These are phyloP conservation scores for Platygyra sinensis DNA, from an alignment of 64 coral and sea anemone species.

Conservation along the genomic window DNA sequence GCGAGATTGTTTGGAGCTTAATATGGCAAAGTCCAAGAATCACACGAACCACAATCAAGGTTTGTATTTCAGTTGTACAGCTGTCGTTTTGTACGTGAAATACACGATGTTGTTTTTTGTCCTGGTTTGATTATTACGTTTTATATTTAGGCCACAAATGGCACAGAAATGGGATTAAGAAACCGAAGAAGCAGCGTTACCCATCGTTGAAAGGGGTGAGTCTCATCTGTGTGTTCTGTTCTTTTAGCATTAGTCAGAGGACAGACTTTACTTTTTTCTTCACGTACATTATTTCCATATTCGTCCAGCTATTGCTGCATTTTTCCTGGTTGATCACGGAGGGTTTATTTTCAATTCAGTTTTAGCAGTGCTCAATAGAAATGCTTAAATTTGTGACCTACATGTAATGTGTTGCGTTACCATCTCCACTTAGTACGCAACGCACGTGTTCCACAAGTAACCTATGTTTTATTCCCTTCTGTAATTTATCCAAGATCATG, in stretches of 20 bases:
- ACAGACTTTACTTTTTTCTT: too few relatives aligned
- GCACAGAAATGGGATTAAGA: constrained; percentile 98
- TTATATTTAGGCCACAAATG: constrained; percentile 78
- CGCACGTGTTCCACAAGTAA: too few relatives aligned
- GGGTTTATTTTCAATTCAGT: too few relatives aligned
- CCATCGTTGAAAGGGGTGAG: constrained; percentile 95
- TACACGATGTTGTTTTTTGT: background rate
- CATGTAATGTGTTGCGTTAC: too few relatives aligned
- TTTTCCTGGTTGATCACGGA: too few relatives aligned
- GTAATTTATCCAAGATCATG: too few relatives aligned
- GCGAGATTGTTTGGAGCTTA: background rate
- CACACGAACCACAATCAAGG: constrained; percentile 99
- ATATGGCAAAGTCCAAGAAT: constrained; percentile 99
- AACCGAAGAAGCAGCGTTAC: constrained; percentile 84
- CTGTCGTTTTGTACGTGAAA: background rate
- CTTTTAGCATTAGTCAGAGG: background rate
- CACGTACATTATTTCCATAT: too few relatives aligned
- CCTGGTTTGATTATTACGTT: background rate
- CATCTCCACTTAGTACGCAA: too few relatives aligned
- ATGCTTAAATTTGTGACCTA: too few relatives aligned
- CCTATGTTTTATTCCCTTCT: too few relatives aligned
- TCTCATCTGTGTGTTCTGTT: constrained; percentile 15
- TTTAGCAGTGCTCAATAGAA: too few relatives aligned
- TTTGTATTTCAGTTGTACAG: background rate
- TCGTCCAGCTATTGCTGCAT: too few relatives aligned